These are phyloP conservation scores for Ardeotis arabs DNA, from an alignment of 2,113 vertebrate species.

Conservation along the genomic window DNA sequence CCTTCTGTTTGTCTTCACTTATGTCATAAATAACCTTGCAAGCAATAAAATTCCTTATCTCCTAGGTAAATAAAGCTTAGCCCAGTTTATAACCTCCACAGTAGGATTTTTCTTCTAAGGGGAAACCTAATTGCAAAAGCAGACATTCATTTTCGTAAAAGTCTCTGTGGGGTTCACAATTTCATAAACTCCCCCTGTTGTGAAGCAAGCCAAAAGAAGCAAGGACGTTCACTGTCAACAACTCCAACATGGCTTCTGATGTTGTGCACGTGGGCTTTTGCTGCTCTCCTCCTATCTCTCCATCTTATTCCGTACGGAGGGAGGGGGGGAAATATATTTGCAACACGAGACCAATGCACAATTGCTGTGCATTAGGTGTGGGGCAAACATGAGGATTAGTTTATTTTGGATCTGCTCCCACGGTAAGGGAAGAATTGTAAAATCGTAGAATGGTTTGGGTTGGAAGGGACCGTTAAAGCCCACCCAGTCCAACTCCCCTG, in stretches of 20 bases:
- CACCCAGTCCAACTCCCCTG: too few relatives aligned
- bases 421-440: not conserved
- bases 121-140: not conserved
- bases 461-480: too few relatives aligned
- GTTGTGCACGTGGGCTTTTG: rapidly evolving
- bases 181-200: not conserved
- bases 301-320: not conserved
- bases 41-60: slow-evolving; percentile 40
- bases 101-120: not conserved
- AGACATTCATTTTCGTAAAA: not conserved
- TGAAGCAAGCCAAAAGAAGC: not conserved
- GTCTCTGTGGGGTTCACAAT: not conserved
- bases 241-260: not conserved
- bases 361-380: not conserved
- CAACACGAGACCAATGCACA: not conserved
- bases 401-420: not conserved
- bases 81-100: not conserved
- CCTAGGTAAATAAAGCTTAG: slow-evolving; percentile 4
- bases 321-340: not conserved
- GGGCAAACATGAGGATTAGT: not conserved
- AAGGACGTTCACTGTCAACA: not conserved
- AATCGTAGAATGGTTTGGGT: too few relatives aligned
- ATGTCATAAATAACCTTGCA: slow-evolving; percentile 23
- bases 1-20: not conserved
- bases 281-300: not conserved